phyloP scores from a whole-genome alignment of 2,113 vertebrate species.

The Nesogale talazaci region DNA sequence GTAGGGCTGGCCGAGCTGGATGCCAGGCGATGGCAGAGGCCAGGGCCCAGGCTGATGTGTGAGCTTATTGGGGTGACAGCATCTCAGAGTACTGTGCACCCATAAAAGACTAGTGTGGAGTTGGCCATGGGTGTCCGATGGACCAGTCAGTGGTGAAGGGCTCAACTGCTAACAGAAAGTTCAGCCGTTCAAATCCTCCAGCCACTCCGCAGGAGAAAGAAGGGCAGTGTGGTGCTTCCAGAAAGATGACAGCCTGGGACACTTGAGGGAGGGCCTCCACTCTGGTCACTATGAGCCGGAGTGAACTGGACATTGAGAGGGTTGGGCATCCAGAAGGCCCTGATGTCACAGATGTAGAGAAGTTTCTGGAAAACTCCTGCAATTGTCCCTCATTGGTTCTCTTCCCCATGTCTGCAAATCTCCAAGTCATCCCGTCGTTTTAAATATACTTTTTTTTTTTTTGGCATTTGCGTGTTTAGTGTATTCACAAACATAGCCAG shows the following conservation, averaged over 20 bases:
- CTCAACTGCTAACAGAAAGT: no score
- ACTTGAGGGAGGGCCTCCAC: neutral
- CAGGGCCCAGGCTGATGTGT: neutral
- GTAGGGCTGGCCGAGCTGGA: neutral
- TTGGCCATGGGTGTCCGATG: neutral
- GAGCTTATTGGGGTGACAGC: neutral
- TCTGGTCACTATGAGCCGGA: neutral
- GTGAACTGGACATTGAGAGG: neutral
- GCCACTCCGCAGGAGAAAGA: neutral
- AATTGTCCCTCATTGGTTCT: neutral
- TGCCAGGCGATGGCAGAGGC: neutral
- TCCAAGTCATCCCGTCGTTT: neutral
- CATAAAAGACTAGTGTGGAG: neutral
- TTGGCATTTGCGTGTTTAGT: no score
- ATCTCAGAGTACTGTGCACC: neutral
- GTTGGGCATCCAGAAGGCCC: no score
- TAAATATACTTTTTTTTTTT: no score
- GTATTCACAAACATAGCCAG: no score
- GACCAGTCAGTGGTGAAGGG: no score
- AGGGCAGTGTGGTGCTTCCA: neutral
- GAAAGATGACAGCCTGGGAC: neutral
- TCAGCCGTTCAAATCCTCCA: no score
- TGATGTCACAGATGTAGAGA: neutral
- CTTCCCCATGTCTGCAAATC: neutral
- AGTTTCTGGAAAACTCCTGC: slow-evolving; percentile 32